These are phyloP conservation scores for Anoplopoma fimbria DNA, from an alignment of 2,113 vertebrate genomes.

Conservation along the genomic window DNA sequence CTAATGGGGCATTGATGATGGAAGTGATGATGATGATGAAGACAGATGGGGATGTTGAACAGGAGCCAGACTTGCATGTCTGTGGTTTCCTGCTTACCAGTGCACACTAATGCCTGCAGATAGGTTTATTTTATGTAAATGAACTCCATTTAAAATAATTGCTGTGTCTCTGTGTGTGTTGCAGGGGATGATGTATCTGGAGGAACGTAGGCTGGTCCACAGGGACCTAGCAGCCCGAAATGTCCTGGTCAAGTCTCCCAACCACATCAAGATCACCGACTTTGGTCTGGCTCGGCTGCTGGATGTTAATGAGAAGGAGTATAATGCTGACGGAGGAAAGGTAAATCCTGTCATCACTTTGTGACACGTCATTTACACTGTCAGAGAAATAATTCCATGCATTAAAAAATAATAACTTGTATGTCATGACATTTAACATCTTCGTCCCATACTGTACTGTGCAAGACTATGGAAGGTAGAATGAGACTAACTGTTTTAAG, in stretches of 20 bases:
- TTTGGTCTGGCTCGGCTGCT: slow-evolving; percentile 95
- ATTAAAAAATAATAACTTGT: neutral
- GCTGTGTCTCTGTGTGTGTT: slow-evolving; percentile 27
- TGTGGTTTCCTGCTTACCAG: neutral
- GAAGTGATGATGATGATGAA: slow-evolving; percentile 47
- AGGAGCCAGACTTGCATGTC: slow-evolving; percentile 15
- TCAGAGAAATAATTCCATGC: neutral
- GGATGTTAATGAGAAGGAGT: slow-evolving; percentile 98
- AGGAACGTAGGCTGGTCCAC: slow-evolving; percentile 96
- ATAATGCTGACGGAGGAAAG: slow-evolving; percentile 98
- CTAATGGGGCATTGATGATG: slow-evolving; percentile 43
- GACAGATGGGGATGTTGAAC: slow-evolving; percentile 45
- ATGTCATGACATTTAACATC: neutral
- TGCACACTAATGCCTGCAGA: neutral
- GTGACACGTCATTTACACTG: neutral
- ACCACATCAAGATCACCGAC: slow-evolving; percentile 99
- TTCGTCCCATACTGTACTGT: neutral
- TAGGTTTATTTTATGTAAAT: slow-evolving; percentile 1
- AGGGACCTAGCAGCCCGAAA: slow-evolving; percentile 96
- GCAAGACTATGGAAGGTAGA: neutral
- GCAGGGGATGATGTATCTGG: slow-evolving; percentile 99
- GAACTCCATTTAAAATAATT: neutral
- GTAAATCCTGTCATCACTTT: slow-evolving; percentile 71
- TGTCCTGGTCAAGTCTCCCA: slow-evolving; percentile 97
- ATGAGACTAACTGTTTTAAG: neutral